Base-by-base conservation (phyloP, 2,888 invertebrate genomes). In the Parelbella ahira region DNA sequence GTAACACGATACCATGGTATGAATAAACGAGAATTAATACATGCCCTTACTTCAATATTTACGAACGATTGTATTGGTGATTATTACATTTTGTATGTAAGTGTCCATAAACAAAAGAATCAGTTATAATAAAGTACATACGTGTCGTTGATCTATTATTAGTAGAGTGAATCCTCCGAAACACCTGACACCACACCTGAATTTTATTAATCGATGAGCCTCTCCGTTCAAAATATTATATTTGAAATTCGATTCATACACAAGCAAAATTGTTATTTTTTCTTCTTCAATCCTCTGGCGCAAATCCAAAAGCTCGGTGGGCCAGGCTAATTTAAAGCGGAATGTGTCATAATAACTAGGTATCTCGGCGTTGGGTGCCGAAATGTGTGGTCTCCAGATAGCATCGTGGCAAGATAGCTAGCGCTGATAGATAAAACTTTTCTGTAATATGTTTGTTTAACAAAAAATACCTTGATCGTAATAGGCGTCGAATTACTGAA, bases 341-440 rank as follows among this genome's bases (percentile, higher is more conserved):
- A 74, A 76, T 74, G 75, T 80, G 77, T 81, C 77, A 78, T 77
- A 77, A 75, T 72, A 78, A 67, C 65, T 67, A 57, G 68, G 41
- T 62, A 62, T 56, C 58, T 64, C 63, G n/a, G n/a, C 63, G 67
- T 63, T 64, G 67, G 68, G 68, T 64, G 67, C 62, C 54, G 57
- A 62, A 69, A 60, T 57, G 60, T 60, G 50, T 54, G 53, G 53
- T 66, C 57, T 56, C 48, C 47, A 58, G 69, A 68, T 63, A 58
- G 49, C 53, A 63, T 62, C 60, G 44, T 41, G 30, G 46, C 46
- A 56, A 63, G 61, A 68, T 64, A 45, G 51, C 52, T 58, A 48
- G 57, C 53, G 56, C 44, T 55, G 62, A 63, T 63, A 50, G 48
- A 51, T 53, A 55, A 37, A 49, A 25, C 37, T 43, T 47, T 56